A percentile compares a stretch with the other conserved stretches of the same genome.
phyloP scores from a whole-genome alignment of 2,797 vertebrate genomes.

The Onychomys torridus region DNA sequence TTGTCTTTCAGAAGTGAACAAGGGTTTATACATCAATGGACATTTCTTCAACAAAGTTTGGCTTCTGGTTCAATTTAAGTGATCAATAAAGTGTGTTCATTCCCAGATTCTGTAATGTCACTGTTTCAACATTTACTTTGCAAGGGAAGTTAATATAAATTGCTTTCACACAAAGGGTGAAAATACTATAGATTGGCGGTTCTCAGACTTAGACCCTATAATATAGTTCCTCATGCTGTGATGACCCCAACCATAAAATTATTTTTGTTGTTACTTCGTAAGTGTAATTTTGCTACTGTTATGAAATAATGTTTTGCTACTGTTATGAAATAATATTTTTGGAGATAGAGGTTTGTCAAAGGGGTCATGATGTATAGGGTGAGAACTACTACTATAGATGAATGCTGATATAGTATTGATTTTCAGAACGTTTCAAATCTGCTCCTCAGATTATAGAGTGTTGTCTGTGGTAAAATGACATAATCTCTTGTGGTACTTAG shows the following conservation, averaged over 20 bases:
- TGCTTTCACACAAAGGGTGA: slow-evolving; percentile 51
- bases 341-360: neutral
- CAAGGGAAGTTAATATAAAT: slow-evolving; percentile 65
- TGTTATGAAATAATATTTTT: neutral
- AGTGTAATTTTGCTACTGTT: neutral
- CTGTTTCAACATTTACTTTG: slow-evolving; percentile 70
- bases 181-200: slow-evolving; percentile 4
- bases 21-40: neutral
- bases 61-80: slow-evolving; percentile 39
- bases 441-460: slow-evolving; percentile 17
- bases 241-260: neutral
- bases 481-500: slow-evolving; percentile 24
- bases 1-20: neutral
- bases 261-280: neutral
- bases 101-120: slow-evolving; percentile 57
- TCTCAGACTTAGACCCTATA: neutral
- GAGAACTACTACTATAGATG: neutral
- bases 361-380: no score
- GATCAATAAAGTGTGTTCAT: slow-evolving; percentile 53
- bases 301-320: neutral
- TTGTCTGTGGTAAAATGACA: slow-evolving; percentile 11
- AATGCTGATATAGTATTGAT: slow-evolving; percentile 34
- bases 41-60: slow-evolving; percentile 52
- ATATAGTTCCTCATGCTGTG: neutral
- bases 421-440: slow-evolving; percentile 54